Conservation (phyloP, 2,113 vertebrate genomes). For the Antechinus stuartii region DNA sequence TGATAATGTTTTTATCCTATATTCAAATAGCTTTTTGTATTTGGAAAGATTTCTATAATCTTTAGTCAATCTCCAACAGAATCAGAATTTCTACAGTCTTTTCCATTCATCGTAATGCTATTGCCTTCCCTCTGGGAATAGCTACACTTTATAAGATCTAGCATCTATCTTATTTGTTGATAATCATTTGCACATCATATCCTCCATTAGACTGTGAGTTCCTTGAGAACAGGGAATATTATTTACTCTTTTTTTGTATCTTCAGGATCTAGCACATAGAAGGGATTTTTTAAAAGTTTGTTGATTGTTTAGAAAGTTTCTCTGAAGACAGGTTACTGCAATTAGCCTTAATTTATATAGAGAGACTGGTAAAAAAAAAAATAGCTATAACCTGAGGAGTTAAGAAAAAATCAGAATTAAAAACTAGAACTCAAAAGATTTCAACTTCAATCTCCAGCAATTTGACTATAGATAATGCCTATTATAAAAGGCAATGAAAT, state of each 20-base stretch:
- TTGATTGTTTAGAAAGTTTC: not conserved
- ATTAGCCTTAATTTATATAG: slow-evolving; percentile 30
- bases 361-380: not conserved
- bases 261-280: not conserved
- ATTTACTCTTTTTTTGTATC: not conserved
- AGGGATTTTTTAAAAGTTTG: not conserved
- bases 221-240: not conserved
- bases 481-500: slow-evolving; percentile 36
- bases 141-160: not conserved
- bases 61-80: not conserved
- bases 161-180: not conserved
- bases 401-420: slow-evolving; percentile 23
- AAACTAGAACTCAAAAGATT: not conserved
- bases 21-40: slow-evolving; percentile 1
- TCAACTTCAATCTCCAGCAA: not conserved
- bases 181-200: not conserved
- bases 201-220: not conserved
- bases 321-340: not conserved
- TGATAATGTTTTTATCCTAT: not conserved
- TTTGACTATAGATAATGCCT: slow-evolving; percentile 26
- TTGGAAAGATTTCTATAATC: slow-evolving; percentile 4
- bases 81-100: not conserved
- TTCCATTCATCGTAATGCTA: not conserved
- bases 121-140: not conserved
- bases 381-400: not conserved